These are phyloP conservation scores for Drosophila punjabiensis DNA, from an alignment of 1,140 invertebrate species.

Conservation along the genomic window DNA sequence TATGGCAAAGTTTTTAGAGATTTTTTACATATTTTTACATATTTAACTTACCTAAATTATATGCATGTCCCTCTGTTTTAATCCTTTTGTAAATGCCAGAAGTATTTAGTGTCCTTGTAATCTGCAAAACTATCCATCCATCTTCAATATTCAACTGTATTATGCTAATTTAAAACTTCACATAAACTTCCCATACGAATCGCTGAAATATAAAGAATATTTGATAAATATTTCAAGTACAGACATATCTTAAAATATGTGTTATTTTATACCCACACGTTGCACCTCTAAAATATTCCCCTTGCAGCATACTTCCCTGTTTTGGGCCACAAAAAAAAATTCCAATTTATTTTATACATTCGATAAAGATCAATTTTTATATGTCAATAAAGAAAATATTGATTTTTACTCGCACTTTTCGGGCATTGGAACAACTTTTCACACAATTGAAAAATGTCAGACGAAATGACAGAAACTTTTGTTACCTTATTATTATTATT, in stretches of 20 bases:
- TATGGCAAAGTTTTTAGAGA: no score
- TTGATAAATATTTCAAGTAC: not conserved
- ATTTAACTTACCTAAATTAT: no score
- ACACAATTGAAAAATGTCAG: conserved; percentile 47
- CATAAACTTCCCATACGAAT: not conserved
- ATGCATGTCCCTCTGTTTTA: no score
- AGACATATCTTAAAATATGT: not conserved
- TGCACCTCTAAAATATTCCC: not conserved
- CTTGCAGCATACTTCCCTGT: not conserved
- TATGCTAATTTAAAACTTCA: not conserved
- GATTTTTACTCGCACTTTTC: conserved; percentile 21
- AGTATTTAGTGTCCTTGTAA: not conserved
- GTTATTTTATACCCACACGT: not conserved
- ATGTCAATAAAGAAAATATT: conserved; percentile 44
- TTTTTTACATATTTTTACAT: no score
- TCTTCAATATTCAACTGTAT: not conserved
- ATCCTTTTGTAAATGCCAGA: not conserved
- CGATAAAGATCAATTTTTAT: conserved; percentile 38
- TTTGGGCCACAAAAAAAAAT: conserved; percentile 9
- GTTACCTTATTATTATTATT: conserved; percentile 47
- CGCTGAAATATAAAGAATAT: not conserved
- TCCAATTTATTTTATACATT: conserved; percentile 38
- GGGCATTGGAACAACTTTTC: conserved; percentile 28
- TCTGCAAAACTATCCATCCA: not conserved
- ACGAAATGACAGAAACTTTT: conserved; percentile 53